phyloP scores from a whole-genome alignment of 2,113 vertebrate species.

The Chamaea fasciata region DNA sequence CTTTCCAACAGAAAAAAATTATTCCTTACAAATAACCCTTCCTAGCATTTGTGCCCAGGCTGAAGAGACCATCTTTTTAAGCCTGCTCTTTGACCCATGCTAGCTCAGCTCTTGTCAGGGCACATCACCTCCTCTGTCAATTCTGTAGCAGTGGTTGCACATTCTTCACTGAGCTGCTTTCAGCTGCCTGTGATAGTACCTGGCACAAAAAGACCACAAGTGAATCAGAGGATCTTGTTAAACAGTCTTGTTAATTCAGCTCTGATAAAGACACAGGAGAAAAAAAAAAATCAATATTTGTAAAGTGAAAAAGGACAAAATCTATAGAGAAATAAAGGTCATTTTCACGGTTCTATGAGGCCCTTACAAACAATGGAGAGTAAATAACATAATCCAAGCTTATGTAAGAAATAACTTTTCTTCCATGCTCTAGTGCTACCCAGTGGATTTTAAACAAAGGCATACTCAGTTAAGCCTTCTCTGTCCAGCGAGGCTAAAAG shows the following conservation, averaged over 20 bases:
- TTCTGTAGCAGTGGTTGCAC: not conserved
- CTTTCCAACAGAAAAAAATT: not conserved
- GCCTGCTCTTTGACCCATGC: constrained; percentile 11
- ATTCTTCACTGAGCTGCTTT: constrained; percentile 20
- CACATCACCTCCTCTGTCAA: not conserved
- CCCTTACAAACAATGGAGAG: constrained; percentile 21
- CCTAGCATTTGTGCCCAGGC: not conserved
- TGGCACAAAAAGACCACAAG: constrained; percentile 27
- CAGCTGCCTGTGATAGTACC: not conserved
- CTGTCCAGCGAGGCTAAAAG: not conserved
- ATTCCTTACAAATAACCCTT: not conserved
- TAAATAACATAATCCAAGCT: constrained; percentile 55
- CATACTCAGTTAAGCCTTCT: not conserved
- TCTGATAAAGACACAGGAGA: constrained; percentile 26
- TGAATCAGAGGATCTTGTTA: constrained; percentile 44
- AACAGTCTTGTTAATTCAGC: constrained; percentile 47
- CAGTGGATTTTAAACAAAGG: constrained; percentile 23
- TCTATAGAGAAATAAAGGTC: constrained; percentile 57
- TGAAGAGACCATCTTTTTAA: constrained; percentile 16
- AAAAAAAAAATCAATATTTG: constrained; percentile 39
- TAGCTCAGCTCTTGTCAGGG: constrained; percentile 36
- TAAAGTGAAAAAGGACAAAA: constrained; percentile 52
- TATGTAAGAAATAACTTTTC: constrained; percentile 27
- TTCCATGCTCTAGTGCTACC: constrained; percentile 29
- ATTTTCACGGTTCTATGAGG: constrained; percentile 20